Conservation (phyloP, 2,888 invertebrate species). For the Cheiracanthium punctorium region DNA sequence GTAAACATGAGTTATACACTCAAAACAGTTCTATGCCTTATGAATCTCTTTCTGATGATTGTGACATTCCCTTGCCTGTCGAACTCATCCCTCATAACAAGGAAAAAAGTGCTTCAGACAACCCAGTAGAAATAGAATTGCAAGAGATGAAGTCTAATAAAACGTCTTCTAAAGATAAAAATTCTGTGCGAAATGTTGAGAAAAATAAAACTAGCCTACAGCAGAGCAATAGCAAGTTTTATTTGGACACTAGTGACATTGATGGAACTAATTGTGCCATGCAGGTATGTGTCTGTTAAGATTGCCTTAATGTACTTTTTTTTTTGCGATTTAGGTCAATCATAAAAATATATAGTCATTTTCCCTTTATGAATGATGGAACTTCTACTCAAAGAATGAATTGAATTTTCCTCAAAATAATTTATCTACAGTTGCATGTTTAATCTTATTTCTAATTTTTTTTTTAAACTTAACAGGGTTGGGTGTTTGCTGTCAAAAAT, state of each 20-base stretch:
- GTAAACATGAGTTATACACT: neutral
- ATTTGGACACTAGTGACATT: constrained; percentile 51
- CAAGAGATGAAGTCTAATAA: constrained; percentile 45
- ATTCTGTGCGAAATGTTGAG: neutral
- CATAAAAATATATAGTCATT: too few relatives aligned
- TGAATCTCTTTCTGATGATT: constrained; percentile 22
- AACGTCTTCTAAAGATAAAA: neutral
- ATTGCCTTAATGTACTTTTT: too few relatives aligned
- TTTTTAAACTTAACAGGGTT: too few relatives aligned
- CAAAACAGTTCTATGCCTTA: constrained; percentile 8
- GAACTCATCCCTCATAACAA: neutral
- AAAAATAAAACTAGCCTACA: constrained; percentile 28
- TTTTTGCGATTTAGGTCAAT: too few relatives aligned
- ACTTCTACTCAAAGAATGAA: too few relatives aligned
- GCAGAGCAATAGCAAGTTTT: constrained; percentile 50
- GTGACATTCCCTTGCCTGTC: constrained; percentile 12
- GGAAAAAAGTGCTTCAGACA: neutral
- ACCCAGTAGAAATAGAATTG: constrained; percentile 48
- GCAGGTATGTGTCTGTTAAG: constrained; percentile 41
- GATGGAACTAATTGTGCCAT: constrained; percentile 48
- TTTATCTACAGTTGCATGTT: too few relatives aligned
- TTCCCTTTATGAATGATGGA: too few relatives aligned
- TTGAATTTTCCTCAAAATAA: too few relatives aligned
- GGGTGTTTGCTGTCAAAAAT: too few relatives aligned
- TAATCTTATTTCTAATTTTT: too few relatives aligned